Evolutionary conservation across 2,797 vertebrate species (phyloP), one percentile per base, ranked within the genome.

Genomic region (Fistularia tabacaria): DNA sequence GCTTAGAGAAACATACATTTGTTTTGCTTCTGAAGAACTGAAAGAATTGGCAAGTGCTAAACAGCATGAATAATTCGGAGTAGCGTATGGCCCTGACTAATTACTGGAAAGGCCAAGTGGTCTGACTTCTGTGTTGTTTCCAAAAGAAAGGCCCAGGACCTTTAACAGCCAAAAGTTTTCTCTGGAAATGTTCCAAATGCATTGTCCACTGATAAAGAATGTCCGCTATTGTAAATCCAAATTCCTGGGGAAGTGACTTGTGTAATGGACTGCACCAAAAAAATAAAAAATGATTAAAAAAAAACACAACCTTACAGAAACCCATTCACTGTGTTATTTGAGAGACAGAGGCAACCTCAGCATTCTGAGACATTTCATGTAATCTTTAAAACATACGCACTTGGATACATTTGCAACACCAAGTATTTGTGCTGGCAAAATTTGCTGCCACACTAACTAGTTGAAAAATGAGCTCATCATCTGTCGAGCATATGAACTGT

Each of bases 51-150:
- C 65, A 58, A 73, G 73, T 54, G 14, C 46, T 41, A 69, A 65
- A 60, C 56, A 49, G 48, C 59, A 53, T 75, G 48, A 80, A 64
- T 80, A 63, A 71, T 73, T 64, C 54, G 45, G 13, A 46, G 13
- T 0, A 0, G n/a, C 10, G 0, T 53, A 14, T 43, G 9, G 43
- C 63, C 51, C 37, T 50, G 52, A 51, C 55, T 66, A 47, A 73
- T 73, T 57, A 59, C 59, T 59, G 36, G 3, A 58, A 42, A 59
- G 36, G 11, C 37, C 43, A 49, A 36, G 46, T 51, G 58, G 57
- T 62, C 40, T 40, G 15, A 40, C 10, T 43, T 3, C 3, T 57
- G 51, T 11, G 11, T 41, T 53, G n/a, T 65, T 40, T 48, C 49
- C 49, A 44, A 3, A 42, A 59, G 36, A 42, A 49, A 43, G 25